Base-by-base conservation (phyloP, 1,140 invertebrate genomes). In the Drosophila nebulosa region DNA sequence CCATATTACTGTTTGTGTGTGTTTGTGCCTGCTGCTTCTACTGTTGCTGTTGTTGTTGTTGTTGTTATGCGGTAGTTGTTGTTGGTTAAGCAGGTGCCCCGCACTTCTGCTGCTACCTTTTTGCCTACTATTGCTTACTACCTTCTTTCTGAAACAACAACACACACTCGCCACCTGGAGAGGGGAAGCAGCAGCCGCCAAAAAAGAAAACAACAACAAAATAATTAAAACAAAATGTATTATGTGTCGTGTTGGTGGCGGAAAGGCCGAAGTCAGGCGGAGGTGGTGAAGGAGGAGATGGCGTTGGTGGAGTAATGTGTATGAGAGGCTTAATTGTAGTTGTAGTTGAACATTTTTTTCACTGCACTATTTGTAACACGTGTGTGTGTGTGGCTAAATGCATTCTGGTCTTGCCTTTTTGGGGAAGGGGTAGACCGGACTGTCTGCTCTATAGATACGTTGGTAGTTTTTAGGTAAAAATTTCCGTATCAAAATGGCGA, bases 1-100 rank as follows among this genome's bases (percentile, higher is more conserved):
- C 89, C 89, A 90, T 90, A 78, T 90, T 79, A n/a, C n/a, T 55
- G 30, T 65, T 53, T 65, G 55, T 18, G 39, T 18, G 30, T 24
- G 30, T 12, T 12, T 32, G 30, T 32, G 30, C 39, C 14, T 4
- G 16, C 39, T 46, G 39, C 39, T 46, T 7, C 39, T 46, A 46
- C 39, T 46, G 39, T 58, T 62, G 18, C 51, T 57, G 64, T 42
- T 39, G 9, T 60, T 53, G 50, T n/a, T 53, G 26, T 46, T 57
- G 24, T 35, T 63, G 46, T 58, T 71, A n/a, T n/a, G n/a, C n/a
- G 27, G 27, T 30, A 9, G 51, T 68, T 72, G 46, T 58, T 51
- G 50, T 32, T 32, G 67, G 21, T 22, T 64, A 52, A 67, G 60
- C 39, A 70, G 35, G 58, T 72, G 62, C 50, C 56, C 66, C 55